Percentiles rank a stretch among this genome's conserved stretches.
Conservation (phyloP, 2,113 vertebrate genomes). For the Callipepla californica region DNA sequence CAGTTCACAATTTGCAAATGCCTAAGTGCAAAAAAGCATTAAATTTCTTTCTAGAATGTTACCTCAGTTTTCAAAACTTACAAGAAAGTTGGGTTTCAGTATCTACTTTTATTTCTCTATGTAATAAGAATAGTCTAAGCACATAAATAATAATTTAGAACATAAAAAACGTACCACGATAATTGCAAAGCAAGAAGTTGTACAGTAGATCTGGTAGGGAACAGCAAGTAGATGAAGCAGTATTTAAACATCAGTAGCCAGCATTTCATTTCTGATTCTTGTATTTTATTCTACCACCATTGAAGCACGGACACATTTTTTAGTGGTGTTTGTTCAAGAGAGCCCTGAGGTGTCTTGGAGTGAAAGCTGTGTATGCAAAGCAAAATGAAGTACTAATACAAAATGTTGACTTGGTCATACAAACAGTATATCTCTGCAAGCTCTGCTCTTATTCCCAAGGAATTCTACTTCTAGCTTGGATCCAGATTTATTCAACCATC, state of each 20-base stretch:
- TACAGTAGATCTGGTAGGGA: background rate
- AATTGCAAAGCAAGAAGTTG: background rate
- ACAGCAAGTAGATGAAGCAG: background rate
- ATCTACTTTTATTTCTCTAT: background rate
- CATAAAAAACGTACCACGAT: background rate
- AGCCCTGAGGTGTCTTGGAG: background rate
- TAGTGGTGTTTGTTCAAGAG: background rate
- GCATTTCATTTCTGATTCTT: background rate
- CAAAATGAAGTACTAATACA: rapidly evolving
- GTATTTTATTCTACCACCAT: background rate
- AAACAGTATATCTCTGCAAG: background rate
- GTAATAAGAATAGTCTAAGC: background rate
- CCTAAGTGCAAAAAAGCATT: background rate
- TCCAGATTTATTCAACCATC: background rate
- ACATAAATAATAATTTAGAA: background rate
- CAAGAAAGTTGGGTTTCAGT: background rate
- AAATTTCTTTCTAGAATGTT: background rate
- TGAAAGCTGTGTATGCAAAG: background rate
- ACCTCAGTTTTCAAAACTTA: background rate
- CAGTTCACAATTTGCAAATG: background rate
- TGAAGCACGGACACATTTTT: background rate
- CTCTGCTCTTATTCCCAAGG: background rate
- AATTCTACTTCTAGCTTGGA: background rate
- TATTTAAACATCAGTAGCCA: background rate
- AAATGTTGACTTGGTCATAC: background rate